Percentiles rank a stretch among this genome's conserved stretches.
phyloP scores from a whole-genome alignment of 2,888 invertebrate genomes.

The Trichacis sp. region DNA sequence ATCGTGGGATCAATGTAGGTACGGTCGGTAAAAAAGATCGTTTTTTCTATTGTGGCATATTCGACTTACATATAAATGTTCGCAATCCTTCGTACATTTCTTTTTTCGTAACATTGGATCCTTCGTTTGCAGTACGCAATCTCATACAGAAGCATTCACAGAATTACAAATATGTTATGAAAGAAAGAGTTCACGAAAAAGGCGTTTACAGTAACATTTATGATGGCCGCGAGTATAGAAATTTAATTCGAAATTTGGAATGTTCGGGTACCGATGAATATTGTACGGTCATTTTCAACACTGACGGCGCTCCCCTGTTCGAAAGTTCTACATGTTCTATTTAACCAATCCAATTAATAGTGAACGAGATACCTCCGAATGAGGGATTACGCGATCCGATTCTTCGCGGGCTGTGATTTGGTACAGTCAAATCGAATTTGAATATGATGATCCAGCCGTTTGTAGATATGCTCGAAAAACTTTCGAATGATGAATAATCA shows the following conservation, averaged over 20 bases:
- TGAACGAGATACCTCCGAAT: slow-evolving; percentile 1
- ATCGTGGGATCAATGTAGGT: no score
- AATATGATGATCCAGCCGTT: neutral
- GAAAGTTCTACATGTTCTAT: slow-evolving; percentile 1
- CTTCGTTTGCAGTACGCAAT: neutral
- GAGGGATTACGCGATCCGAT: neutral
- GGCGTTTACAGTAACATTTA: slow-evolving; percentile 4
- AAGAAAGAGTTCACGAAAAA: slow-evolving; percentile 4
- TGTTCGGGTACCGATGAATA: neutral
- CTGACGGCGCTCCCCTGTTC: neutral
- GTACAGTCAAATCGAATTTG: neutral
- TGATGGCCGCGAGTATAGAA: slow-evolving; percentile 5
- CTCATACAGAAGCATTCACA: neutral
- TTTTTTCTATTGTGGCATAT: neutral
- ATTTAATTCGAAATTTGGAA: neutral
- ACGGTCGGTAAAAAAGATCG: no score
- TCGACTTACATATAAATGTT: neutral
- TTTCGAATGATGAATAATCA: neutral
- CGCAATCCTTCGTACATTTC: neutral
- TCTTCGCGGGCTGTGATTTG: neutral
- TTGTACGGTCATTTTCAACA: slow-evolving; percentile 2
- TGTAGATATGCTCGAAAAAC: neutral
- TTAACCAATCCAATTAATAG: slow-evolving; percentile 4
- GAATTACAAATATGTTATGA: slow-evolving; percentile 14
- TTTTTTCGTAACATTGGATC: no score